phyloP scores from a whole-genome alignment of 1,140 invertebrate species.

The Diploscapter pachys region DNA sequence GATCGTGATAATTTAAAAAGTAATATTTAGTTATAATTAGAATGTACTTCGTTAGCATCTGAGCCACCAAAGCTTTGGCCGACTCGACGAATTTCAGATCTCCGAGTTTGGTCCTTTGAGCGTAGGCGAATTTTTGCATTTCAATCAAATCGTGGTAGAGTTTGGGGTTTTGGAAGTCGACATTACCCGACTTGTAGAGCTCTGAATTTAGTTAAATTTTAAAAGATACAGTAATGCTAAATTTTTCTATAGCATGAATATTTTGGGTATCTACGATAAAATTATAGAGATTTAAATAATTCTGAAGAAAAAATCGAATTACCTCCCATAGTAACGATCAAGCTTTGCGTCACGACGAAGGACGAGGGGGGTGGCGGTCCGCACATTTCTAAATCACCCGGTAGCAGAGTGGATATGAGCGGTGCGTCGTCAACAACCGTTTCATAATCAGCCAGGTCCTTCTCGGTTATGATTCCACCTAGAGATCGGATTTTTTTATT shows the following conservation, averaged over 20 bases:
- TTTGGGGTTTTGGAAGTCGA: constrained; percentile 56
- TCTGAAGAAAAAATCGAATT: background rate
- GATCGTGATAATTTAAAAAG: too few species aligned
- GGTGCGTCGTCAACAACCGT: constrained; percentile 64
- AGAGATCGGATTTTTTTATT: constrained; percentile 12
- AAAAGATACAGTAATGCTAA: constrained; percentile 8
- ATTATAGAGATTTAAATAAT: background rate
- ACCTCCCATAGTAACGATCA: constrained; percentile 53
- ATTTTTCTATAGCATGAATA: background rate
- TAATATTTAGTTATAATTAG: background rate
- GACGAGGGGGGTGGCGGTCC: constrained; percentile 58
- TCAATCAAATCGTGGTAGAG: constrained; percentile 81
- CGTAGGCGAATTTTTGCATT: constrained; percentile 86
- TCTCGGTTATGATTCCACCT: constrained; percentile 48
- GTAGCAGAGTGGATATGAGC: constrained; percentile 26
- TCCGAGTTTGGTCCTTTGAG: constrained; percentile 75
- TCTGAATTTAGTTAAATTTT: constrained; percentile 30
- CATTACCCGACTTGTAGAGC: constrained; percentile 34
- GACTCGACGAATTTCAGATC: constrained; percentile 75
- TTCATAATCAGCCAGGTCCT: constrained; percentile 55
- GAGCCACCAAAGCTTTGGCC: constrained; percentile 45
- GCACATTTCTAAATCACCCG: constrained; percentile 54
- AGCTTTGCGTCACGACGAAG: constrained; percentile 53
- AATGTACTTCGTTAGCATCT: constrained; percentile 51
- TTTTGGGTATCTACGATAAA: constrained; percentile 14